Evolutionary conservation across 2,888 invertebrate species (phyloP).

Genomic region (Atrina japonica): DNA sequence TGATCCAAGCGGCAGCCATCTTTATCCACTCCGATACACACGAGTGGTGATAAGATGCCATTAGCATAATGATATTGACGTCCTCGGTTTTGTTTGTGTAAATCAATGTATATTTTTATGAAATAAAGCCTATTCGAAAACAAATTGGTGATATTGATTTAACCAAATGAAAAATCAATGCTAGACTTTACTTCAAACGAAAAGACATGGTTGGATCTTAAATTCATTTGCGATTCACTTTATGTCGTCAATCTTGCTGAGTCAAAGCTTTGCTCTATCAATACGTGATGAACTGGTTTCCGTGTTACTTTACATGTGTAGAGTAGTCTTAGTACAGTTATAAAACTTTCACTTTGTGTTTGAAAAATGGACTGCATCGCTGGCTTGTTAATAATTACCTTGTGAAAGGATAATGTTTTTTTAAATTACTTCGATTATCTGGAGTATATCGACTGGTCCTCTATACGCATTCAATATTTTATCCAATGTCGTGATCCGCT

Average conservation of each 20-base stretch:
- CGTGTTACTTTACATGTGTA: no score
- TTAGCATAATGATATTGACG: slow-evolving; percentile 19
- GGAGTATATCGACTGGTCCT: no score
- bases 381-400: neutral
- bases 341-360: slow-evolving; percentile 10
- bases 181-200: neutral
- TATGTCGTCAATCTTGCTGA: slow-evolving; percentile 2
- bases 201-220: neutral
- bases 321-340: neutral
- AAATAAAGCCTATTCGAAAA: neutral
- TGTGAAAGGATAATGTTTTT: slow-evolving; percentile 1
- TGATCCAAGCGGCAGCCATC: slow-evolving; percentile 18
- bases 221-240: slow-evolving; percentile 3
- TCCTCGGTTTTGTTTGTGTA: neutral
- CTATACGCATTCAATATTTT: no score
- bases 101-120: slow-evolving; percentile 1
- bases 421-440: neutral
- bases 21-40: slow-evolving; percentile 21
- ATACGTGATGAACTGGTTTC: slow-evolving; percentile 14
- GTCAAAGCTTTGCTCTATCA: slow-evolving; percentile 2
- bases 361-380: slow-evolving; percentile 5
- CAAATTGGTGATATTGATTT: slow-evolving; percentile 8
- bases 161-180: slow-evolving; percentile 15
- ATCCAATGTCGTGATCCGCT: no score
- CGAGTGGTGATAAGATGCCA: slow-evolving; percentile 11